Evolutionary conservation across 2,888 invertebrate species (phyloP).

Genomic region (Fabriciana adippe): DNA sequence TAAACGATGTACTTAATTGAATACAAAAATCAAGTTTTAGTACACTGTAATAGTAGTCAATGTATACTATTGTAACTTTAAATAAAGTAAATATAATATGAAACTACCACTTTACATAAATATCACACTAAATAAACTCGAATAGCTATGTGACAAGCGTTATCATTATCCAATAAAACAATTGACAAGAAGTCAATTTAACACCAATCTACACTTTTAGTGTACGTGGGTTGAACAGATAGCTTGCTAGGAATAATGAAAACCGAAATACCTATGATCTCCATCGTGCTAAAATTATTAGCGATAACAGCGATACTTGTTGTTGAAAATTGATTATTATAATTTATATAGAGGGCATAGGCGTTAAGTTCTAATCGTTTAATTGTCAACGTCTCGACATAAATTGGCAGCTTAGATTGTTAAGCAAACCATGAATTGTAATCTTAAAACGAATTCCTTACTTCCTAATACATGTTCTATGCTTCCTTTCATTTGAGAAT

Average conservation of each 20-base stretch:
- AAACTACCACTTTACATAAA: not conserved
- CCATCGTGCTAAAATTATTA: constrained; percentile 31
- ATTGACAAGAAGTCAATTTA: constrained; percentile 36
- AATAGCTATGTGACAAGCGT: constrained; percentile 9
- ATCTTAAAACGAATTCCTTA: constrained; percentile 22
- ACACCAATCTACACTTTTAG: constrained; percentile 32
- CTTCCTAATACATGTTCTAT: constrained; percentile 29
- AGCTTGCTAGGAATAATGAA: constrained; percentile 35
- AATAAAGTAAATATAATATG: not conserved
- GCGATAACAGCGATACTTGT: constrained; percentile 30
- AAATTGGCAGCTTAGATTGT: constrained; percentile 38
- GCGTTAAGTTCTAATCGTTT: constrained; percentile 40
- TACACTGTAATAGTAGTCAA: too few relatives aligned
- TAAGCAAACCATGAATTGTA: constrained; percentile 31
- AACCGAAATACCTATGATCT: constrained; percentile 35
- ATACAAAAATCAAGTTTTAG: too few relatives aligned
- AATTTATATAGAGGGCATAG: constrained; percentile 26
- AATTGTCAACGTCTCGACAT: constrained; percentile 39
- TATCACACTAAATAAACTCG: constrained; percentile 9
- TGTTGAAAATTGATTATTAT: constrained; percentile 31
- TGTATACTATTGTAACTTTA: too few relatives aligned
- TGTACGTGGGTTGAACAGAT: constrained; percentile 36
- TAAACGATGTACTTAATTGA: too few relatives aligned
- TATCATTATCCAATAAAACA: constrained; percentile 16
- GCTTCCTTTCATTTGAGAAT: constrained; percentile 33